Base-by-base conservation (phyloP, 2,888 invertebrate genomes). In the Habrosyne pyritoides region DNA sequence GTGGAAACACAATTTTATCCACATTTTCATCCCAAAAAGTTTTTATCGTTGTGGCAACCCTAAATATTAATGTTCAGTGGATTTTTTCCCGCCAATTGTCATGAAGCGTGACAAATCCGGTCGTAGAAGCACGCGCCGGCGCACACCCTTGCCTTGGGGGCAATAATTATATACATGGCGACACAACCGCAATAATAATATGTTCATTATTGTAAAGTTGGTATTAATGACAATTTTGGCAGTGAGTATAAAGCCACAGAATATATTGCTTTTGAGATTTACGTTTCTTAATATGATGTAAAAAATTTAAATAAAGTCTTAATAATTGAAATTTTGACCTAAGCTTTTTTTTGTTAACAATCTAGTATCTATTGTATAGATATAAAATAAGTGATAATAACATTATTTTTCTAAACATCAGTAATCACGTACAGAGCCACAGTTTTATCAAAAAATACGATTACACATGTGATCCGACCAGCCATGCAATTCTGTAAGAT, bases 61-160 rank as follows among this genome's bases (percentile, higher is more conserved):
- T 72, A 52, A 33, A 54, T 49, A 54, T 54, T 30, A 21, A 48
- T 55, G 62, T 54, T 58, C 56, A 55, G 58, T 62, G 60, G 50
- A 69, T 77, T 78, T 82, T 82, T 79, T 77, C 73, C 28, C 73
- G 66, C 64, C 64, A 72, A 69, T 79, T 81, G 76, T 81, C 81
- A 59, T 78, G 80, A 64, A 86, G 81, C 86, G 83, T 87, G 84
- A 83, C 86, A 86, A 83, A 80, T 77, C 74, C 72, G 73, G 71
- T 66, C 67, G 63, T 12, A n/a, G 51, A 28, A 50, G 80, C 81
- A 84, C 82, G 86, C 85, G 81, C 69, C 82, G 70, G 59, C 83
- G 83, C 81, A 73, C 84, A 84, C 84, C 82, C 84, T 78, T 61
- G 63, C 36, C 49, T 48, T 47, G 56, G 55, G 14, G 10, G 50